Evolutionary conservation across 2,113 vertebrate genomes (phyloP), one percentile per base, ranked within the genome.

Genomic region (Cathartes aura): DNA sequence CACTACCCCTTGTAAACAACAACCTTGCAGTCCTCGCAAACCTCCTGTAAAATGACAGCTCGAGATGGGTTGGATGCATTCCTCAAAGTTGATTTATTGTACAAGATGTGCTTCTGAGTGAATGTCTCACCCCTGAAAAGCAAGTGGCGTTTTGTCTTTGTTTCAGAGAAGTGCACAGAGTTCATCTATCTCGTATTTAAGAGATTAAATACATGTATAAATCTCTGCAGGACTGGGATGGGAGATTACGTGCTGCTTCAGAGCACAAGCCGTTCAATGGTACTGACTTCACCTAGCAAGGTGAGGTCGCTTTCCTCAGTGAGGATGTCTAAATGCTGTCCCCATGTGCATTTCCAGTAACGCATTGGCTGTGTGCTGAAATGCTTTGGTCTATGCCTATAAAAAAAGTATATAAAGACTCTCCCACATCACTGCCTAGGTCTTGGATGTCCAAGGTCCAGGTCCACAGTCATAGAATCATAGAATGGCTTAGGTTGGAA

Each of bases 211-310:
- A 40, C 16, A 8, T 11, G 3, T 58, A 18, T 82, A 56, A 67
- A 58, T 68, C 60, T 82, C 32, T 63, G 60, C 52, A 79, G 30
- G 60, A 58, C 42, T n/a, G 52, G 52, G 36, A 68, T 12, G 12
- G 74, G 56, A 75, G 84, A 30, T 38, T 55, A 43, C 26, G 15
- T 13, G 19, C 64, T 82, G 48, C 71, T 85, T 64, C 66, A 74
- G 56, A 47, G 26, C n/a, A 52, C 52, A 60, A 30, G n/a, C 17
- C 3, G 0, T 83, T 80, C 0, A 0, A 2, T 55, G 48, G 40
- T 43, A 30, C 18, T 56, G 84, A 20, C 47, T 75, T 53, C 19
- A 24, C 9, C 73, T 79, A 38, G n/a, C 29, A 72, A 84, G 19
- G 32, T 64, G 71, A 90, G 20, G 66, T 56, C 58, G 53, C 30